phyloP scores from a whole-genome alignment of 2,113 vertebrate species.

The Artemisiospiza belli region DNA sequence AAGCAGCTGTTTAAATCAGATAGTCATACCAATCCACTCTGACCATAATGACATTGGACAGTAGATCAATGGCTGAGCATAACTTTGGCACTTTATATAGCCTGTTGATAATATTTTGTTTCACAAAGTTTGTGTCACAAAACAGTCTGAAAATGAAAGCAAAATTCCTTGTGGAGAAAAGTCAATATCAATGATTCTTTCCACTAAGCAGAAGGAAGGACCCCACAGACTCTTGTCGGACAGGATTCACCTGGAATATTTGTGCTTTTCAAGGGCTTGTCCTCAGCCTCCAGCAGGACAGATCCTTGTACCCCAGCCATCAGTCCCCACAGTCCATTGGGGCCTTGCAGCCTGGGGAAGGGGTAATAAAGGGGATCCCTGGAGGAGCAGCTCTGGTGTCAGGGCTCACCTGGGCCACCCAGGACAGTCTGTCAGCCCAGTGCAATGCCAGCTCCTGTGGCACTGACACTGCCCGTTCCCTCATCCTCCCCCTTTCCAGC shows the following conservation, averaged over 20 bases:
- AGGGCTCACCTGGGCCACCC: neutral
- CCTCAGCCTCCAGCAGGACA: neutral
- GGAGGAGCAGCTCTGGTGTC: accelerated
- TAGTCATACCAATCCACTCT: neutral
- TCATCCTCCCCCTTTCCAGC: neutral
- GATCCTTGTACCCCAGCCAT: neutral
- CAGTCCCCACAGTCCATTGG: neutral
- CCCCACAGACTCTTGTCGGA: neutral
- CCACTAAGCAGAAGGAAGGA: neutral
- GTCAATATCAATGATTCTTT: neutral
- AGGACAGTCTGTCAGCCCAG: neutral
- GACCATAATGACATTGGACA: neutral
- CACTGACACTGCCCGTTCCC: neutral
- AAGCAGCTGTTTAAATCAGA: neutral
- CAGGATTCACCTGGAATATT: neutral
- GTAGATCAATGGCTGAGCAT: neutral
- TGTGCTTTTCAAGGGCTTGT: neutral
- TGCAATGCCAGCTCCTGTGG: neutral
- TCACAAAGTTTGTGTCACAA: neutral
- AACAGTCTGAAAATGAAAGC: neutral
- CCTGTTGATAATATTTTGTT: neutral
- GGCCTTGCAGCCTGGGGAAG: neutral
- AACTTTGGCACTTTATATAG: neutral
- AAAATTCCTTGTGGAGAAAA: neutral
- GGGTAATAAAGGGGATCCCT: neutral